These are phyloP conservation scores for Macroglossus sobrinus DNA, from an alignment of 2,113 vertebrate genomes.

Conservation along the genomic window DNA sequence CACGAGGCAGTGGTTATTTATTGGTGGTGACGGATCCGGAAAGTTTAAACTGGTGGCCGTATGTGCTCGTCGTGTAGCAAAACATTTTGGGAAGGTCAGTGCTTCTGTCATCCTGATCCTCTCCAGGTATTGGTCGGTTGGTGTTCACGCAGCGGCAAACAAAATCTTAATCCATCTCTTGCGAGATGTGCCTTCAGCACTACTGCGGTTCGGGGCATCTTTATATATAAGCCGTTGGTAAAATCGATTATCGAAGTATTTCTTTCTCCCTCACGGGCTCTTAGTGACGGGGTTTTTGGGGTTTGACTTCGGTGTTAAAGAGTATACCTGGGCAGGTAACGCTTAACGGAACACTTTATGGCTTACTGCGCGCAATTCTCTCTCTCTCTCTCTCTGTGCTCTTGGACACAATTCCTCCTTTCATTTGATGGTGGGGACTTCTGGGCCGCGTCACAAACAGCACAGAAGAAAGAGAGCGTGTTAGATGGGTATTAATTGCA, in stretches of 20 bases:
- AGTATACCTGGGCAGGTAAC: conserved; percentile 30
- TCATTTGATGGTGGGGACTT: neutral
- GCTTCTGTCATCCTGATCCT: conserved; percentile 20
- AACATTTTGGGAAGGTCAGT: neutral
- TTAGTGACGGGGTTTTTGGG: conserved; percentile 1
- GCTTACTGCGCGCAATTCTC: conserved; percentile 15
- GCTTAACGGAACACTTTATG: conserved; percentile 62
- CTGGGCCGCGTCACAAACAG: neutral
- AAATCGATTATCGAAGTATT: neutral
- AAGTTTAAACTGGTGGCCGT: neutral
- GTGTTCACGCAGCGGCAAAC: conserved; percentile 13
- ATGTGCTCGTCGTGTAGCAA: rapidly evolving
- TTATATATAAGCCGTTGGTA: neutral
- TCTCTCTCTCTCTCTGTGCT: conserved; percentile 34
- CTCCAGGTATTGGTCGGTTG: conserved; percentile 30
- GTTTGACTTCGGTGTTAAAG: neutral
- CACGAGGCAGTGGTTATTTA: neutral
- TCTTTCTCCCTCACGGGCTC: neutral
- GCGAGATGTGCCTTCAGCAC: conserved; percentile 23
- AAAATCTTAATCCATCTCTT: conserved; percentile 61
- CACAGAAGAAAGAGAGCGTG: neutral
- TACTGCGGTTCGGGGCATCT: neutral
- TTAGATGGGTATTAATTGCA: neutral
- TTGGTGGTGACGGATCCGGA: neutral
- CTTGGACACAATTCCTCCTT: conserved; percentile 23